A percentile compares a stretch with the other conserved stretches of the same genome.
Conservation (phyloP, 2,797 vertebrate genomes). For the Vipera ursinii region DNA sequence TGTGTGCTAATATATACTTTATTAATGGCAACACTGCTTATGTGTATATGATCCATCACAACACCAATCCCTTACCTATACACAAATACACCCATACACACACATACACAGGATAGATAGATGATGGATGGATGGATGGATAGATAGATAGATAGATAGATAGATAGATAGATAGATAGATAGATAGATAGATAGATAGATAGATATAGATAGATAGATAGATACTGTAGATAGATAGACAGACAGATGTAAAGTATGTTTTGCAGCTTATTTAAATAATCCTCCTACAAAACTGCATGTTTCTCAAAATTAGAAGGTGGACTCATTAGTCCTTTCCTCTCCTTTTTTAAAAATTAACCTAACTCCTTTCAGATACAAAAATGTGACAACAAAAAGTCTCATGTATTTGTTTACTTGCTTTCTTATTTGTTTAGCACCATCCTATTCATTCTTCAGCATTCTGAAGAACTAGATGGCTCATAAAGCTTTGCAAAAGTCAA, state of each 20-base stretch:
- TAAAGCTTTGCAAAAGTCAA: background rate
- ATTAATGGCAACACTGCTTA: background rate
- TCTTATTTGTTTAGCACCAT: background rate
- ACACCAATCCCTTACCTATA: background rate
- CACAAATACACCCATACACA: background rate
- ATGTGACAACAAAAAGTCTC: background rate
- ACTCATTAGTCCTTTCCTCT: background rate
- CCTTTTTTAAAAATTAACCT: background rate
- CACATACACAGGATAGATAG: background rate
- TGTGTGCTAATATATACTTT: background rate
- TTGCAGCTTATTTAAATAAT: background rate
- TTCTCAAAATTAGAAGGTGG: background rate
- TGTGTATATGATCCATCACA: background rate
- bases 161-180: background rate
- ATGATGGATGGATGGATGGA: background rate
- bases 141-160: too few species aligned
- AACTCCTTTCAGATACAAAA: background rate
- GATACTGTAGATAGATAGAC: background rate
- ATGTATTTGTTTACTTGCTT: background rate
- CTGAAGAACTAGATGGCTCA: background rate
- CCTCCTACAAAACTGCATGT: background rate
- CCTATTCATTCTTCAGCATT: background rate
- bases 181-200: background rate
- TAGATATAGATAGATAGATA: background rate
- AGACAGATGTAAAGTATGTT: background rate